Evolutionary conservation across 2,888 invertebrate species (phyloP).

Genomic region (Eilema griseolum): DNA sequence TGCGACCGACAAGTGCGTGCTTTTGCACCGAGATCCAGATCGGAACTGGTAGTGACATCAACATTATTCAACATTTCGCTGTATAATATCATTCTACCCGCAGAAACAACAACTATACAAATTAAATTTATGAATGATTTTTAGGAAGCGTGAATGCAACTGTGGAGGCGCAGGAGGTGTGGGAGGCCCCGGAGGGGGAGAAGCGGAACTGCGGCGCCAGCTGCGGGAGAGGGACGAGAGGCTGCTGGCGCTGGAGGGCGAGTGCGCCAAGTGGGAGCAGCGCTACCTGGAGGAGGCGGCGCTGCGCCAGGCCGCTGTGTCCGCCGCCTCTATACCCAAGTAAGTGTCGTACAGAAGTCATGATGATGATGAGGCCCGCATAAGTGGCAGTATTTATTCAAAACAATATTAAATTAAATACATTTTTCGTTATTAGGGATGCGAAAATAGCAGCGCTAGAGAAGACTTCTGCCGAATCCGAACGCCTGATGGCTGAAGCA

Average conservation of each 20-base stretch:
- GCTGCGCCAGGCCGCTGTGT: conserved; percentile 92
- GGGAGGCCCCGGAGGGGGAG: conserved; percentile 64
- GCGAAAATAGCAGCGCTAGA: conserved; percentile 94
- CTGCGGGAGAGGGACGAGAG: conserved; percentile 81
- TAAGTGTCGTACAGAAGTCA: conserved; percentile 61
- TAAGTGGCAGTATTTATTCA: neutral
- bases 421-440: conserved; percentile 84
- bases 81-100: too few species aligned
- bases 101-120: too few species aligned
- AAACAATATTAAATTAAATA: conserved; percentile 79
- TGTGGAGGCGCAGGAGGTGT: conserved; percentile 65
- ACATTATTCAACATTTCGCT: too few species aligned
- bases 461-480: conserved; percentile 94
- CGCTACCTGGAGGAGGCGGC: conserved; percentile 94
- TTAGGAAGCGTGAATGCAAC: conserved; percentile 71
- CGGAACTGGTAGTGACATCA: too few species aligned
- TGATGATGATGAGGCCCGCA: neutral
- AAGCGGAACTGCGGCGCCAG: conserved; percentile 85
- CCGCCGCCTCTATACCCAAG: conserved; percentile 92
- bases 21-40: too few species aligned
- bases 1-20: too few species aligned
- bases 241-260: conserved; percentile 89
- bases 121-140: neutral
- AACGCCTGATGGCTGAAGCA: conserved; percentile 94
- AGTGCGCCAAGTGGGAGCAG: conserved; percentile 95